Conservation (phyloP, 2,888 invertebrate genomes). For the Phlogophora meticulosa region DNA sequence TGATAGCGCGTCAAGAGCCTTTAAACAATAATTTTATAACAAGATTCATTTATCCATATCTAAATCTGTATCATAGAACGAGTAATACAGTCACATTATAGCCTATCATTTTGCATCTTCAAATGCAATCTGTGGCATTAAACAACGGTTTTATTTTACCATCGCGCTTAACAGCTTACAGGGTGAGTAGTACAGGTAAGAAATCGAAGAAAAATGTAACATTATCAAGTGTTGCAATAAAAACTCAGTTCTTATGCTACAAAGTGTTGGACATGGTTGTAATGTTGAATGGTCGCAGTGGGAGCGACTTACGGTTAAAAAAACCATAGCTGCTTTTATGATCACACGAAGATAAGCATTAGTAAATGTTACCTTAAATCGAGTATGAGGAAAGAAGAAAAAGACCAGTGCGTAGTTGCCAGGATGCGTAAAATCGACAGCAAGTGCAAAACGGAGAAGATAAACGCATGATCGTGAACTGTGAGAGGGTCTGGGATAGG, state of each 20-base stretch:
- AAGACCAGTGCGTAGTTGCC: too few species aligned
- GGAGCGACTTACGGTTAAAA: slow-evolving; percentile 28
- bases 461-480: too few species aligned
- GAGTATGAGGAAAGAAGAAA: too few species aligned
- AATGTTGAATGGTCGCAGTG: slow-evolving; percentile 50
- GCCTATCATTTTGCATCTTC: slow-evolving; percentile 26
- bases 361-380: too few species aligned
- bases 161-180: slow-evolving; percentile 27
- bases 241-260: slow-evolving; percentile 76
- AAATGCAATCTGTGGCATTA: slow-evolving; percentile 28
- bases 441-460: too few species aligned
- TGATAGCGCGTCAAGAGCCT: background rate
- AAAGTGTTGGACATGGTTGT: slow-evolving; percentile 73
- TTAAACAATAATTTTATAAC: slow-evolving; percentile 5
- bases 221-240: slow-evolving; percentile 75
- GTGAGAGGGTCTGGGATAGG: too few species aligned
- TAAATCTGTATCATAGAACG: background rate
- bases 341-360: too few species aligned
- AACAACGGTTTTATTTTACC: slow-evolving; percentile 48
- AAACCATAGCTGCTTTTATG: too few species aligned
- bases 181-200: slow-evolving; percentile 44
- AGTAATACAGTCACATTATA: slow-evolving; percentile 38
- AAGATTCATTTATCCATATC: background rate
- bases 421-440: too few species aligned
- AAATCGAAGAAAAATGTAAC: slow-evolving; percentile 68